Conservation (phyloP, 2,797 vertebrate genomes). For the Leptatherina wallacei region DNA sequence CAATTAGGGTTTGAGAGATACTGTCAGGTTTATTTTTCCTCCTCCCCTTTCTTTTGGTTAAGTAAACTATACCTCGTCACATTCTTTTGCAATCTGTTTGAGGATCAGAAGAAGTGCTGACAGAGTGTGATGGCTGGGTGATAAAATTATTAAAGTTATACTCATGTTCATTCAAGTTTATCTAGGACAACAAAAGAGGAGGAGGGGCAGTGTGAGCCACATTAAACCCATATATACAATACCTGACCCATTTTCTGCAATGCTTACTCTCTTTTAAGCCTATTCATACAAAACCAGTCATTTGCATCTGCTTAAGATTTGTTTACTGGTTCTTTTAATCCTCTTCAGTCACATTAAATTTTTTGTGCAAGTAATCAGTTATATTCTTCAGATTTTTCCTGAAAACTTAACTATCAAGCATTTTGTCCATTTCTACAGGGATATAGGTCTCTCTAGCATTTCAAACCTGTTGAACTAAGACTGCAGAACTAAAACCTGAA, state of each 20-base stretch:
- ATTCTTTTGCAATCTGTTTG: slow-evolving; percentile 30
- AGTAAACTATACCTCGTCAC: slow-evolving; percentile 46
- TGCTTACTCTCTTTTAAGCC: slow-evolving; percentile 6
- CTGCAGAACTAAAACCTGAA: slow-evolving; percentile 25
- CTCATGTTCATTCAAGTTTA: slow-evolving; percentile 41
- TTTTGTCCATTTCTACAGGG: slow-evolving; percentile 4
- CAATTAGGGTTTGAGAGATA: slow-evolving; percentile 50
- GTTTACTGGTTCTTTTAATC: slow-evolving; percentile 25
- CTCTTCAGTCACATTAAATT: background rate
- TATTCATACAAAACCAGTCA: slow-evolving; percentile 10
- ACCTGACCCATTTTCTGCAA: slow-evolving; percentile 22
- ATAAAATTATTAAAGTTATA: slow-evolving; percentile 39
- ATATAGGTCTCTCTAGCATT: background rate
- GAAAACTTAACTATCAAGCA: background rate
- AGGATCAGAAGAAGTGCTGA: slow-evolving; percentile 47
- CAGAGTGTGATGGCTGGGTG: slow-evolving; percentile 20
- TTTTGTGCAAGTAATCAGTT: slow-evolving; percentile 2
- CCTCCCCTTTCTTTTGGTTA: background rate
- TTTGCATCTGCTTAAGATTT: slow-evolving; percentile 37
- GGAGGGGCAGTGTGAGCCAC: background rate
- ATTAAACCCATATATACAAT: slow-evolving; percentile 21
- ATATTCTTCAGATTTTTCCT: background rate
- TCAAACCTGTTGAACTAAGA: slow-evolving; percentile 49
- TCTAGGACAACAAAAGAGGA: slow-evolving; percentile 43
- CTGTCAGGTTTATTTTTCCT: slow-evolving; percentile 45